phyloP scores from a whole-genome alignment of 2,888 invertebrate species.

The Rhogogaster chlorosoma region DNA sequence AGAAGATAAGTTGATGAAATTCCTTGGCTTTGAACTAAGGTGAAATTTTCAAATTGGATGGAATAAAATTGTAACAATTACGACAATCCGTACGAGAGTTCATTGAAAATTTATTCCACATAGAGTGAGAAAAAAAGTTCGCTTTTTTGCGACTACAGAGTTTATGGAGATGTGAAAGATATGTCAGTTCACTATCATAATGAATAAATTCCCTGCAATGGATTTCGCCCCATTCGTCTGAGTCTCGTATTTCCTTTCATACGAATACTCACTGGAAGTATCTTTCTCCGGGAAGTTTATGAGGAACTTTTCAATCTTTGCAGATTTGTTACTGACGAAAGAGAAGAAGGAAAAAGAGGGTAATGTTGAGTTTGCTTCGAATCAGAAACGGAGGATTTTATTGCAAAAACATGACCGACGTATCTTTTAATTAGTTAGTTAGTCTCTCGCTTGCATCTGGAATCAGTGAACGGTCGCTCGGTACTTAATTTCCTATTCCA shows the following conservation, averaged over 20 bases:
- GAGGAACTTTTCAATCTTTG: background rate
- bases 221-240: background rate
- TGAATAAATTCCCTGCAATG: background rate
- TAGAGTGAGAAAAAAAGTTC: background rate
- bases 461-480: background rate
- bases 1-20: background rate
- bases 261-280: background rate
- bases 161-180: background rate
- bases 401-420: background rate
- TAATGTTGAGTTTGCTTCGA: background rate
- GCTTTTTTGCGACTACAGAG: background rate
- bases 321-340: background rate
- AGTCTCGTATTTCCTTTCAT: background rate
- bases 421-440: constrained; percentile 22
- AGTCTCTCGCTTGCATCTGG: background rate
- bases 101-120: background rate
- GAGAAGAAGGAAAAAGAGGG: background rate
- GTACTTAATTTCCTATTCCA: constrained; percentile 8
- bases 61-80: background rate
- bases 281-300: background rate
- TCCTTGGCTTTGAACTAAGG: background rate
- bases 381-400: background rate
- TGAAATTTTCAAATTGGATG: background rate
- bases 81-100: background rate
- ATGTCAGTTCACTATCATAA: background rate